Percentiles rank a stretch among this genome's conserved stretches.
Evolutionary conservation across 2,888 invertebrate genomes (phyloP).

Genomic region (Dasypogon diadema): DNA sequence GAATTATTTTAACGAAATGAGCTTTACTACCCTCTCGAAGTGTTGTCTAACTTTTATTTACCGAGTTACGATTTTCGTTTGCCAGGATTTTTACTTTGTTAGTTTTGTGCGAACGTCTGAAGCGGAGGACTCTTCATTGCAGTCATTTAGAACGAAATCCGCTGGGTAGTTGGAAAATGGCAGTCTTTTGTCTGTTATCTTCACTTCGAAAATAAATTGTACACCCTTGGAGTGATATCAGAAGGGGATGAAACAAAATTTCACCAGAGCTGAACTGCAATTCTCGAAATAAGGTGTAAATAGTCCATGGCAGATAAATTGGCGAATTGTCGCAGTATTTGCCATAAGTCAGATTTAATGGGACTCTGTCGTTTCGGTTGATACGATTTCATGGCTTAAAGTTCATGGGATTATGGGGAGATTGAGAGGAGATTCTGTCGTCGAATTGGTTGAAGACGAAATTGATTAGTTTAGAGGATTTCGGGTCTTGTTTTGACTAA

Average conservation of each 20-base stretch:
- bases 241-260: not conserved
- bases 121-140: not conserved
- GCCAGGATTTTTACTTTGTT: slow-evolving; percentile 20
- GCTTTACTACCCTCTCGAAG: not conserved
- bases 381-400: not conserved
- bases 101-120: not conserved
- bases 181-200: slow-evolving; percentile 24
- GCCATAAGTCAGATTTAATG: slow-evolving; percentile 16
- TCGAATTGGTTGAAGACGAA: not conserved
- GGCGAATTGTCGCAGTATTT: not conserved
- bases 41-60: slow-evolving; percentile 8
- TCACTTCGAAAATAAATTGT: slow-evolving; percentile 1
- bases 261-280: not conserved
- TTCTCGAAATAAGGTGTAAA: slow-evolving; percentile 10
- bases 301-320: slow-evolving; percentile 17
- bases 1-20: slow-evolving; percentile 9
- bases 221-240: not conserved
- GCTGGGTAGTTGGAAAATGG: slow-evolving; percentile 10
- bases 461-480: too few relatives aligned
- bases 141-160: slow-evolving; percentile 1
- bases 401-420: not conserved
- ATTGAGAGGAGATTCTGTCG: not conserved
- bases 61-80: not conserved
- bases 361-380: not conserved
- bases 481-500: too few relatives aligned